Evolutionary conservation across 2,888 invertebrate species (phyloP).

Genomic region (Sicus ferrugineus): DNA sequence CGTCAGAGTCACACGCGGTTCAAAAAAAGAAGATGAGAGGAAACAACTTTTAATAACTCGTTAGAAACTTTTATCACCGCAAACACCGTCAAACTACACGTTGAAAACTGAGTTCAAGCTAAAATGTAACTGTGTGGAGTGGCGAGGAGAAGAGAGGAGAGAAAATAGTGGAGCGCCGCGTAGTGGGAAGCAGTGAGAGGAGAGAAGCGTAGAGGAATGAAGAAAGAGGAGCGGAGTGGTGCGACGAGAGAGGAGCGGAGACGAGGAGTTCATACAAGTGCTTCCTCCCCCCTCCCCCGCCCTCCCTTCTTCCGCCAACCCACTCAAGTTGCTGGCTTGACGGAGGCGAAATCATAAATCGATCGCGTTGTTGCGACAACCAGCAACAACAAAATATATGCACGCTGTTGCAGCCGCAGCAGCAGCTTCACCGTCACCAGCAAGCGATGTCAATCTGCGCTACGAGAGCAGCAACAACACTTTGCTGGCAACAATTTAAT

Average conservation of each 20-base stretch:
- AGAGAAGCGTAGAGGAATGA: neutral
- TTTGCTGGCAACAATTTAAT: slow-evolving; percentile 42
- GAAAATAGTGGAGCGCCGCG: neutral
- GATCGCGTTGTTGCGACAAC: slow-evolving; percentile 42
- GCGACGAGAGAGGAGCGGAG: neutral
- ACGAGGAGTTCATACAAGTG: neutral
- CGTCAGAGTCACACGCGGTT: no score
- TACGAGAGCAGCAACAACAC: slow-evolving; percentile 23
- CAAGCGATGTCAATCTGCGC: neutral
- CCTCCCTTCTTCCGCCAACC: neutral
- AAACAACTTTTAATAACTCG: no score
- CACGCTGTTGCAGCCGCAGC: slow-evolving; percentile 7
- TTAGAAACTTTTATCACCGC: no score
- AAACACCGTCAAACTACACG: no score
- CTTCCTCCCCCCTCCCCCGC: no score
- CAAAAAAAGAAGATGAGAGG: no score
- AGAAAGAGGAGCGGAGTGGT: neutral
- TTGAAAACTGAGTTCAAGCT: no score
- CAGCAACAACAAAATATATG: slow-evolving; percentile 18
- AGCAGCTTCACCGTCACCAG: neutral
- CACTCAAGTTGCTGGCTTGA: slow-evolving; percentile 42
- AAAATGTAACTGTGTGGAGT: no score
- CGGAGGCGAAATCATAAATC: slow-evolving; percentile 44
- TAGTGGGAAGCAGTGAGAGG: neutral
- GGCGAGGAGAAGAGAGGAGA: neutral